A percentile compares a stretch with the other conserved stretches of the same genome.
Conservation (phyloP, 2,113 vertebrate species). For the Sitta europaea region DNA sequence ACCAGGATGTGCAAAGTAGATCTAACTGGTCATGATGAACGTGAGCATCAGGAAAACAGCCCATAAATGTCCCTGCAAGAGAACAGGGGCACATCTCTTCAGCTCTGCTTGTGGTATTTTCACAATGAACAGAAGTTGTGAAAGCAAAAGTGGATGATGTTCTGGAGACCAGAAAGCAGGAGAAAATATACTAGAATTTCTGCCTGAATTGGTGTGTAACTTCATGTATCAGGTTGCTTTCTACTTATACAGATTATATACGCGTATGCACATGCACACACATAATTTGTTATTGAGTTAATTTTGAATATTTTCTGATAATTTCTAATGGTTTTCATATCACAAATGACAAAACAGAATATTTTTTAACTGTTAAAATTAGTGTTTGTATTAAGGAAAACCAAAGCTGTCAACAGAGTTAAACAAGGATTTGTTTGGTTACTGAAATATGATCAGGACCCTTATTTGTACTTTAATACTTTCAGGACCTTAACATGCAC, state of each 20-base stretch:
- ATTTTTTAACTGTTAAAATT: neutral
- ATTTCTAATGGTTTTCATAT: neutral
- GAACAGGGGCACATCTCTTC: accelerated
- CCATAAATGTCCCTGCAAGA: neutral
- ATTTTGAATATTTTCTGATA: neutral
- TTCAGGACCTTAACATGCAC: neutral
- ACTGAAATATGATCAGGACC: neutral
- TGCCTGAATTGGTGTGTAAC: neutral
- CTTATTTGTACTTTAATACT: neutral
- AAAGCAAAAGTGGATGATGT: neutral
- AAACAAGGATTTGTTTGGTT: neutral
- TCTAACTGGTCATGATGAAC: neutral
- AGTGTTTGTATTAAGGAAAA: neutral
- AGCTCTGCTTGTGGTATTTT: neutral
- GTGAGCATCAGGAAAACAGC: neutral
- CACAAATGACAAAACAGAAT: neutral
- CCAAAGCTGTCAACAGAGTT: neutral
- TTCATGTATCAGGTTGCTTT: neutral
- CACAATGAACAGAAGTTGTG: neutral
- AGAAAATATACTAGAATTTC: neutral
- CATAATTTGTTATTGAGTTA: neutral
- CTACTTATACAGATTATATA: neutral
- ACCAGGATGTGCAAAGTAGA: neutral
- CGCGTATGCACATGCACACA: neutral
- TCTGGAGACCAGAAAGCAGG: neutral